Evolutionary conservation across 2,888 invertebrate genomes (phyloP), one percentile per base, ranked within the genome.

Genomic region (Agapostemon virescens): DNA sequence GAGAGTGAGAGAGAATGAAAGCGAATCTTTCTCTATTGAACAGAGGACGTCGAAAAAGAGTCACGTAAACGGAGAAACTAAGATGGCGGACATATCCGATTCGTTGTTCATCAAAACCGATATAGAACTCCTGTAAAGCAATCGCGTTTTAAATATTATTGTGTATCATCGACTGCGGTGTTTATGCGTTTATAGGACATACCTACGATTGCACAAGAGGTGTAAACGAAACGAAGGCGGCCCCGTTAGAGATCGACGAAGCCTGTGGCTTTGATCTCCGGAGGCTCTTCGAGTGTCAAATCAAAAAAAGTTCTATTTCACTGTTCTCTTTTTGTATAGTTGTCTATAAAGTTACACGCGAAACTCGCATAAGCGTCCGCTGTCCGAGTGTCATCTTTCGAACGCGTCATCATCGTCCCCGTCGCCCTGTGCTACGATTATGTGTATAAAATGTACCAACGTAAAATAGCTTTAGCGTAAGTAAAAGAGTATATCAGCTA

Each of bases 401-500:
- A 36, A 63, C 63, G 63, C 64, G 70, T 82, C n/a, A n/a, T 76
- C 69, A 61, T 71, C 71, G 73, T 86, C 80, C 82, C 79, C 80
- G 80, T 82, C 67, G 79, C 77, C 77, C 79, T 84, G 84, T 71
- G 80, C 77, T 82, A 83, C 81, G 77, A 84, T 85, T 85, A 86
- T 76, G 86, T 87, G 84, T 89, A 87, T 87, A 89, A 88, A 86
- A 88, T 86, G 79, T 87, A 89, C 85, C 84, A 84, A 85, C 80
- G 81, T 86, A 86, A 89, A 85, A 85, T 88, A 89, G 86, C 81
- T 83, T 74, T 87, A 87, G 85, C 74, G 49, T 87, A 83, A 86
- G 74, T 88, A 82, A 89, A n/a, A 86, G 81, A 80, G 82, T 88
- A 86, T 89, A 87, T 86, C 81, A 84, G 79, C 79, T 82, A 86